Evolutionary conservation across 2,113 vertebrate species (phyloP).

Genomic region (Stegostoma tigrinum): DNA sequence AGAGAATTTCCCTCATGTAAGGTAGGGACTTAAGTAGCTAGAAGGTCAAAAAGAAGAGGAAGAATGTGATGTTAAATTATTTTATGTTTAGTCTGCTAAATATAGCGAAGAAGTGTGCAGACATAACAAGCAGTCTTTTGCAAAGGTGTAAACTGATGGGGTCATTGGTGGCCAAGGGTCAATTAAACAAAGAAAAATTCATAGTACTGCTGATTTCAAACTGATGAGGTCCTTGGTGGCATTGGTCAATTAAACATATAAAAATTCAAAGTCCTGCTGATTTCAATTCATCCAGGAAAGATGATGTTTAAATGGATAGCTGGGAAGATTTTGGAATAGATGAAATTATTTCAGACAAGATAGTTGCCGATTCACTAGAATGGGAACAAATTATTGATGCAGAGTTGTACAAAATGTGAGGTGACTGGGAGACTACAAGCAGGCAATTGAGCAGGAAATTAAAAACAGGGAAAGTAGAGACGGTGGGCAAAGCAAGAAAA

Average conservation of each 20-base stretch:
- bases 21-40: not conserved
- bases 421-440: constrained; percentile 13
- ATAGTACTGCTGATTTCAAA: not conserved
- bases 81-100: not conserved
- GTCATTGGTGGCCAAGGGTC: too few species aligned
- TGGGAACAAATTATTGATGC: not conserved
- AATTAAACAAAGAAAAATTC: not conserved
- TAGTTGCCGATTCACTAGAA: not conserved
- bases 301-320: not conserved
- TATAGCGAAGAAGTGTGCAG: not conserved
- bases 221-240: too few species aligned
- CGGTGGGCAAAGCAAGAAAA: not conserved
- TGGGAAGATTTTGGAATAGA: not conserved
- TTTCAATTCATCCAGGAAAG: not conserved
- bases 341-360: not conserved
- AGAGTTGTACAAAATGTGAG: not conserved
- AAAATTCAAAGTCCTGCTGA: not conserved
- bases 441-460: constrained; percentile 33
- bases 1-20: not conserved
- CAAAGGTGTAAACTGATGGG: not conserved
- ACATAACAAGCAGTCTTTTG: not conserved
- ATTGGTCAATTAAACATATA: not conserved
- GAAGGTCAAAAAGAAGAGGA: not conserved
- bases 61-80: not conserved
- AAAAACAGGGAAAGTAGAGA: not conserved